phyloP scores from a whole-genome alignment of 2,113 vertebrate genomes.

The Vombatus ursinus region DNA sequence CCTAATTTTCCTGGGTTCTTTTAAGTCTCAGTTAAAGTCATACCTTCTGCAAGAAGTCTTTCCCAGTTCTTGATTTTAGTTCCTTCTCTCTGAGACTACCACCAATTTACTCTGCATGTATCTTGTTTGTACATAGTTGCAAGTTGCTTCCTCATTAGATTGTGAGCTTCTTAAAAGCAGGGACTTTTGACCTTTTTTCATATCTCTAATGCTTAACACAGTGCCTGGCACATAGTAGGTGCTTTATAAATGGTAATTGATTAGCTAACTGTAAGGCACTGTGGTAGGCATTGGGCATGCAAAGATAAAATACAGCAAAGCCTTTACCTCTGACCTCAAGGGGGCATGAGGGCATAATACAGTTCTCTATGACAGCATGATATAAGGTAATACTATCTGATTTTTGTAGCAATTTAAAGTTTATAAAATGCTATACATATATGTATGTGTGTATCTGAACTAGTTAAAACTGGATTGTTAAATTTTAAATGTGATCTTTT shows the following conservation, averaged over 20 bases:
- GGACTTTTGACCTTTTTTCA: no score
- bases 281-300: background rate
- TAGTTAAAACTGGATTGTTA: background rate
- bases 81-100: no score
- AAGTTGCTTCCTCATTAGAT: no score
- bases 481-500: background rate
- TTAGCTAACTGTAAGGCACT: background rate
- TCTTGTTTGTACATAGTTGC: no score
- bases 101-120: no score
- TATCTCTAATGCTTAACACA: no score
- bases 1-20: background rate
- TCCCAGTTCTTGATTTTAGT: background rate
- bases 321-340: background rate
- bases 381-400: background rate
- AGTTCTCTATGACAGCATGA: background rate
- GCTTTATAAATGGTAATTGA: background rate
- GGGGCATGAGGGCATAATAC: background rate
- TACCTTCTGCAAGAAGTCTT: background rate
- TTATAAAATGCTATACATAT: background rate
- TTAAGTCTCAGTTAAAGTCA: background rate
- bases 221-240: no score
- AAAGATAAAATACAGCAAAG: background rate
- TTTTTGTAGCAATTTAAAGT: background rate
- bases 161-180: no score
- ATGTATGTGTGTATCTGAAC: background rate